phyloP scores from a whole-genome alignment of 2,888 invertebrate genomes.

The Cerceris ruficornis region DNA sequence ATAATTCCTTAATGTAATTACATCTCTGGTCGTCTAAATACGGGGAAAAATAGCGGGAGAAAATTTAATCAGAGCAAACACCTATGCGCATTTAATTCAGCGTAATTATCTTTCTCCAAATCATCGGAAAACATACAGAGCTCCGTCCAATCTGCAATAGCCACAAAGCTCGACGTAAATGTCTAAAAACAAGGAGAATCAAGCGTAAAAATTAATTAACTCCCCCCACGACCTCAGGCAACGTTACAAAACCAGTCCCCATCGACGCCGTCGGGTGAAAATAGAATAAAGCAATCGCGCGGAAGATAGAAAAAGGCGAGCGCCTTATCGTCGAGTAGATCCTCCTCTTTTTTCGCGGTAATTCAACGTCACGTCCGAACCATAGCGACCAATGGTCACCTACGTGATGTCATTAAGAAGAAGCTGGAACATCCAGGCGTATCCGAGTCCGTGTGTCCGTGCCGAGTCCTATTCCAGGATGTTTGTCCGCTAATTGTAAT shows the following conservation, averaged over 20 bases:
- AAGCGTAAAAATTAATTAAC: too few relatives aligned
- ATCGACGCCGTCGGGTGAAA: too few relatives aligned
- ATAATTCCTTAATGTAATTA: too few relatives aligned
- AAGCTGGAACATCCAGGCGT: slow-evolving; percentile 22
- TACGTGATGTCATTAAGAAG: slow-evolving; percentile 61
- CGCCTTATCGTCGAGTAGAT: background rate
- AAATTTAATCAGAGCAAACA: background rate
- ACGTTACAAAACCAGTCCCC: too few relatives aligned
- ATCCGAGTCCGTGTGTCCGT: background rate
- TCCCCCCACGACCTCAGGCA: too few relatives aligned
- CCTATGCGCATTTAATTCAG: background rate
- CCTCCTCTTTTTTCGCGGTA: background rate
- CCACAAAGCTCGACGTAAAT: too few relatives aligned
- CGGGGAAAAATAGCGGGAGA: too few relatives aligned
- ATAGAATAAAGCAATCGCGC: background rate
- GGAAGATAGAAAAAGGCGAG: background rate
- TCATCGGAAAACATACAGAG: background rate
- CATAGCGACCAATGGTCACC: slow-evolving; percentile 49
- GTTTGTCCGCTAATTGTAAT: slow-evolving; percentile 50
- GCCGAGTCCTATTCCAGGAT: slow-evolving; percentile 19
- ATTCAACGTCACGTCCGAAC: slow-evolving; percentile 38
- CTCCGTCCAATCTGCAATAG: too few relatives aligned
- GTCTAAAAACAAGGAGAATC: too few relatives aligned
- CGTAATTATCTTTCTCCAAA: background rate
- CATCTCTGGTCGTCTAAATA: too few relatives aligned